Percentiles rank a stretch among this genome's conserved stretches.
phyloP scores from a whole-genome alignment of 2,797 vertebrate genomes.

The Strix occidentalis region DNA sequence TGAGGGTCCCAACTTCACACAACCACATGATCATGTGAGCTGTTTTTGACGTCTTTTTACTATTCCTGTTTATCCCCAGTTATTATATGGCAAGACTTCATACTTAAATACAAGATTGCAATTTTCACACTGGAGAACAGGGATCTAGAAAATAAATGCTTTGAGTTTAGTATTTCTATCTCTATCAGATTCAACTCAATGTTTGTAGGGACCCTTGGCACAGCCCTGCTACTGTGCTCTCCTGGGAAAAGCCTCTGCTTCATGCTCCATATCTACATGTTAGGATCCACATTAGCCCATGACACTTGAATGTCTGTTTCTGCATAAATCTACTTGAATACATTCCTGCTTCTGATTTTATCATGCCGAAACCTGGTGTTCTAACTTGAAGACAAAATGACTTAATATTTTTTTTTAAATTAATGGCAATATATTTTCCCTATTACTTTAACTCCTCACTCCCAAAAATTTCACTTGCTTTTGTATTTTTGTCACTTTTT shows the following conservation, averaged over 20 bases:
- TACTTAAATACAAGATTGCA: not conserved
- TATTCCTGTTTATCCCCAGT: not conserved
- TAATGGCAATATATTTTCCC: not conserved
- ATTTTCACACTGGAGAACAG: not conserved
- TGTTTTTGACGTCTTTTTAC: not conserved
- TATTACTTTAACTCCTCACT: not conserved
- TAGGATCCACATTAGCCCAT: not conserved
- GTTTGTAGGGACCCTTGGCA: not conserved
- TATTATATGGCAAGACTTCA: not conserved
- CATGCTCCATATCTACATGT: fast-evolving
- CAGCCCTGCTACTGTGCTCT: too few species aligned
- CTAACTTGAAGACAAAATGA: not conserved
- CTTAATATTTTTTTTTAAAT: not conserved
- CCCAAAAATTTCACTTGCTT: not conserved
- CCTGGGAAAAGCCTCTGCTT: not conserved
- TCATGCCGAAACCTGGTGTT: not conserved
- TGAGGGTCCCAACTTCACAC: not conserved
- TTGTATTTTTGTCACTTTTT: not conserved
- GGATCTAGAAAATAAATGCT: not conserved
- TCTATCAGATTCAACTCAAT: not conserved
- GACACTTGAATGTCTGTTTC: not conserved
- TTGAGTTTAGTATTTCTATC: not conserved
- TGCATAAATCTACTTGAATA: not conserved
- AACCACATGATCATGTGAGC: not conserved
- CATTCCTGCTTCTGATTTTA: not conserved